Evolutionary conservation across 2,888 invertebrate genomes (phyloP), one percentile per base, ranked within the genome.

Genomic region (Acleris literana): DNA sequence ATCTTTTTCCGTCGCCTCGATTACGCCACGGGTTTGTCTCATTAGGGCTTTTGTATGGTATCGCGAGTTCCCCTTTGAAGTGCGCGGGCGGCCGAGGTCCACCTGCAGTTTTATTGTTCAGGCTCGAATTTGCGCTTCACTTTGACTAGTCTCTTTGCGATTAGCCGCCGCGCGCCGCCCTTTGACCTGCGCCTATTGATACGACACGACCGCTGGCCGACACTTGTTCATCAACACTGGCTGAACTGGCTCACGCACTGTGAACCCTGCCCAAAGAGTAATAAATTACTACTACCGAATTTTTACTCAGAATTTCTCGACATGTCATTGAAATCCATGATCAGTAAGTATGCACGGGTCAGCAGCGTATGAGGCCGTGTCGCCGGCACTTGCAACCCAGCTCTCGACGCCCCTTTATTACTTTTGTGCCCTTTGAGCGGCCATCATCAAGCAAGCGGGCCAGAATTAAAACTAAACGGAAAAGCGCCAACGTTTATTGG

Each of bases 1-100:
- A 92, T 92, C 92, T 92, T 90, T 92, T 92, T 89, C 92, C 88
- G 87, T 91, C 91, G 91, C 90, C 91, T 92, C 92, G 91, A 90
- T 90, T 92, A 92, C 90, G 89, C 90, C 86, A 88, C 91, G 92
- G 90, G 91, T 92, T 92, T 90, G 92, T 92, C 92, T 92, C 92
- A 92, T 92, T 92, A 92, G 89, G 90, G 91, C 92, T 90, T 91
- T 91, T 91, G 91, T 92, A 87, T 88, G 88, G 90, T 86, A 90
- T 90, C 87, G 88, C 87, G 86, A 81, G 86, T 78, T 86, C 82
- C 85, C 85, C 90, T 91, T 91, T 91, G 90, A 90, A 86, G 90
- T 84, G 83, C 80, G 83, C 77, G 82, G 79, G 81, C 81, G 81
- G 79, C 76, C 78, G 78, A 78, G 84, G 86, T 90, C 91, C 90